Evolutionary conservation across 2,888 invertebrate genomes (phyloP).

Genomic region (Pegoplata infirma): DNA sequence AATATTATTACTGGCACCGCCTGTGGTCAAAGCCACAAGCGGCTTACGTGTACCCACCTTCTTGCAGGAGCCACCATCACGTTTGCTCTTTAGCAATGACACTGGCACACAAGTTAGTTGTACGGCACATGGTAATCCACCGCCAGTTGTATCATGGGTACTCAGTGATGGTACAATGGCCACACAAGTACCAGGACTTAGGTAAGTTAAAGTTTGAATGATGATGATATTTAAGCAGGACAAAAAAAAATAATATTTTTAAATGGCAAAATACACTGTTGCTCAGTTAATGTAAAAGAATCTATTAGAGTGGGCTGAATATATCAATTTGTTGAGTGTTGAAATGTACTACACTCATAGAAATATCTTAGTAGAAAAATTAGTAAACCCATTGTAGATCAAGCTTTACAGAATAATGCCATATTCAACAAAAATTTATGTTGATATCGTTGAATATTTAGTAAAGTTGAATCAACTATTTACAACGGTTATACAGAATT

Average conservation of each 20-base stretch:
- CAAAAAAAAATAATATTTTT: too few relatives aligned
- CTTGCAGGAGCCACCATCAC: conserved; percentile 87
- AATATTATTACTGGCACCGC: conserved; percentile 62
- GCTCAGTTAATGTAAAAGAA: too few relatives aligned
- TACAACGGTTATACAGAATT: too few relatives aligned
- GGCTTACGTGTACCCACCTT: conserved; percentile 88
- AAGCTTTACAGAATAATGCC: too few relatives aligned
- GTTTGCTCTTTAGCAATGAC: conserved; percentile 86
- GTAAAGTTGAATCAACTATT: too few relatives aligned
- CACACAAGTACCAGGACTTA: conserved; percentile 85
- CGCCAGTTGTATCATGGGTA: conserved; percentile 87
- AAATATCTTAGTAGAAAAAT: too few relatives aligned
- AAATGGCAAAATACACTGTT: neutral
- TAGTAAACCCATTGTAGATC: too few relatives aligned
- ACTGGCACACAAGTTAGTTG: conserved; percentile 87
- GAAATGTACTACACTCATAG: too few relatives aligned
- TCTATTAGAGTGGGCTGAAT: too few relatives aligned
- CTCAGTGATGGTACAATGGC: conserved; percentile 85
- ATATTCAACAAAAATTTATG: too few relatives aligned
- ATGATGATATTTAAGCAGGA: neutral
- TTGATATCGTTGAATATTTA: too few relatives aligned
- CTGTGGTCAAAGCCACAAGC: conserved; percentile 78
- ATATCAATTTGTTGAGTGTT: too few relatives aligned
- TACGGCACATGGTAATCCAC: conserved; percentile 88
- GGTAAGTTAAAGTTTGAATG: conserved; percentile 79